phyloP scores from a whole-genome alignment of 53 echinoderm and acorn worm genomes.

The Holothuria leucospilota region DNA sequence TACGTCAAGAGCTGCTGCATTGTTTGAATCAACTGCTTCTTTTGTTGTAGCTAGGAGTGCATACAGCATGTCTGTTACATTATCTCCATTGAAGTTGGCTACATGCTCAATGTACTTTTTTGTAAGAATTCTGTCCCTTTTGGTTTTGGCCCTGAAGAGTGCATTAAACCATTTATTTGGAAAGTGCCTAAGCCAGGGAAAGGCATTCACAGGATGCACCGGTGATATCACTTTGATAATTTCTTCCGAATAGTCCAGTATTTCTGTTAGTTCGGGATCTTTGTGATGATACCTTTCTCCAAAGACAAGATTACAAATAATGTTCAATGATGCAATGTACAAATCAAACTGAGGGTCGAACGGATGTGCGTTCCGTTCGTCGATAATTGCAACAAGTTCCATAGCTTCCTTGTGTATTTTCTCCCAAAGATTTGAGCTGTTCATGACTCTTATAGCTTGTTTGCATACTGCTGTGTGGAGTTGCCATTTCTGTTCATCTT shows the following conservation, averaged over 20 bases:
- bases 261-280: conserved; percentile 88
- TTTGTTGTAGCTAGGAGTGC: conserved; percentile 86
- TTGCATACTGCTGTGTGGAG: conserved; percentile 90
- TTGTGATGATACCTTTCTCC: conserved; percentile 89
- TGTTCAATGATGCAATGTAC: conserved; percentile 91
- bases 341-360: conserved; percentile 93
- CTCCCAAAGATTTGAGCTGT: conserved; percentile 77
- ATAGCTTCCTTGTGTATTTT: conserved; percentile 90
- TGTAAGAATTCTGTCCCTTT: conserved; percentile 92
- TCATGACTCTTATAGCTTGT: conserved; percentile 88
- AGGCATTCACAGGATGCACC: conserved; percentile 91
- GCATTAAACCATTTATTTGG: conserved; percentile 99
- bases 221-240: conserved; percentile 96
- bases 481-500: conserved; percentile 83
- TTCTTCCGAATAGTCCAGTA: conserved; percentile 92
- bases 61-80: conserved; percentile 90
- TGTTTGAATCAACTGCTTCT: conserved; percentile 85
- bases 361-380: conserved; percentile 65
- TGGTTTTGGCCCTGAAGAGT: conserved; percentile 87
- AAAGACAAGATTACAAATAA: conserved; percentile 95
- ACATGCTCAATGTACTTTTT: conserved; percentile 96
- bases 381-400: conserved; percentile 77
- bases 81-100: conserved; percentile 89
- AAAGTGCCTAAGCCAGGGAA: conserved; percentile 96
- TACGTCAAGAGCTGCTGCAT: conserved; percentile 77